A percentile compares a stretch with the other conserved stretches of the same genome.
Evolutionary conservation across 1,140 invertebrate genomes (phyloP).

Genomic region (Drosophila auraria): DNA sequence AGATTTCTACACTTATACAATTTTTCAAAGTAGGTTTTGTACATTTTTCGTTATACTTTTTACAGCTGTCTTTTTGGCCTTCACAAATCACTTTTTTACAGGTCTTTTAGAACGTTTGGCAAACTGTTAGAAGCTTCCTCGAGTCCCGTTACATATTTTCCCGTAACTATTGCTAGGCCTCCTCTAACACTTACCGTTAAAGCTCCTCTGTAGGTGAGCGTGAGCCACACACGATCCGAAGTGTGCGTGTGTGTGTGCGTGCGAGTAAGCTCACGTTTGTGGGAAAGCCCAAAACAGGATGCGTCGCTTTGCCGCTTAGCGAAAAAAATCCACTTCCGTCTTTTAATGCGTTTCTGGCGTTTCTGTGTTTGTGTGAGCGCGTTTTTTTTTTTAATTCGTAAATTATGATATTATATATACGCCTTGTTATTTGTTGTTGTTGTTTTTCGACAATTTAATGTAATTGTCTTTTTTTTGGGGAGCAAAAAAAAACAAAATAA

Average conservation of each 20-base stretch:
- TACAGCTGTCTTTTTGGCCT: no score
- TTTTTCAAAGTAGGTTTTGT: no score
- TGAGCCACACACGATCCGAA: constrained; percentile 24
- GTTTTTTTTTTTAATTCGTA: constrained; percentile 31
- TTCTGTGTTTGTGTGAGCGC: constrained; percentile 34
- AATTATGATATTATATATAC: constrained; percentile 46
- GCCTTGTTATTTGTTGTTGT: constrained; percentile 39
- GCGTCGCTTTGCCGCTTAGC: constrained; percentile 59
- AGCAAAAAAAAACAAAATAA: neutral
- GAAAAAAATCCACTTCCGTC: constrained; percentile 73
- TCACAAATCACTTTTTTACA: no score
- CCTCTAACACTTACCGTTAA: constrained; percentile 36
- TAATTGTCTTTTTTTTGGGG: constrained; percentile 40
- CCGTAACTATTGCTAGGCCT: neutral
- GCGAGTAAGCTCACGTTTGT: constrained; percentile 18
- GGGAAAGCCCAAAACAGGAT: constrained; percentile 72
- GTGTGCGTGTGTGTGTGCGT: constrained; percentile 15
- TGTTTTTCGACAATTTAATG: constrained; percentile 39
- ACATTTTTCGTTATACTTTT: no score
- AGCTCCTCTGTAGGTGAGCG: constrained; percentile 30
- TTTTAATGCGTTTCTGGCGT: constrained; percentile 51
- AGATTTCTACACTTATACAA: no score
- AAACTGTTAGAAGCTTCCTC: neutral
- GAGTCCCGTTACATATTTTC: neutral
- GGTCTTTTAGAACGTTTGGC: neutral